Evolutionary conservation across 2,888 invertebrate species (phyloP).

Genomic region (Heliconius sara): DNA sequence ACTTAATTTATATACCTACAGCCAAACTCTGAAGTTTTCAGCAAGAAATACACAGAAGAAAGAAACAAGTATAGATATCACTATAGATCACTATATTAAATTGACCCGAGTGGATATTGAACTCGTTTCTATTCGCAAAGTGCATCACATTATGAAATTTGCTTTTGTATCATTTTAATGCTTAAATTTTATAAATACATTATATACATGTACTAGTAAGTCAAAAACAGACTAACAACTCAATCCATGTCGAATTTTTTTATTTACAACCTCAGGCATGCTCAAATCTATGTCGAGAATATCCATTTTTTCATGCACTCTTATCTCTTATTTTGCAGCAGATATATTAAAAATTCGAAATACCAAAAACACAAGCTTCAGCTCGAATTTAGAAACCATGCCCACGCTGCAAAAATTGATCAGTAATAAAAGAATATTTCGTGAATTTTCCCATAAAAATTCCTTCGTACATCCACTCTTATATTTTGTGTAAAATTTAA

Average conservation of each 20-base stretch:
- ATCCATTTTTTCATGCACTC: neutral
- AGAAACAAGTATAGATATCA: no score
- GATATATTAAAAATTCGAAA: neutral
- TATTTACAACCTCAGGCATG: no score
- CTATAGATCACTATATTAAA: no score
- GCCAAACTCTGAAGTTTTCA: no score
- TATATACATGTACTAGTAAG: no score
- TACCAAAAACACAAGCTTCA: neutral
- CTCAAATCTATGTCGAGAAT: neutral
- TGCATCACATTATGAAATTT: no score
- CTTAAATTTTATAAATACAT: no score
- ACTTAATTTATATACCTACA: neutral
- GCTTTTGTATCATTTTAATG: no score
- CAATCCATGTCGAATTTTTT: no score
- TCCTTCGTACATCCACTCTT: neutral
- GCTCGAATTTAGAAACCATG: neutral
- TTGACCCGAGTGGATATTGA: no score
- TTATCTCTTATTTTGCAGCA: neutral
- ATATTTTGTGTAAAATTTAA: constrained; percentile 8
- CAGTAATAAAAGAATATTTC: neutral
- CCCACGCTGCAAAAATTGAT: constrained; percentile 9
- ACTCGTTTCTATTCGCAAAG: no score
- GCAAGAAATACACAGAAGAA: neutral
- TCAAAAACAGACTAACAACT: no score
- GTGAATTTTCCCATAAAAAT: constrained; percentile 8